Evolutionary conservation across 2,113 vertebrate species (phyloP).

Genomic region (Tiliqua scincoides): DNA sequence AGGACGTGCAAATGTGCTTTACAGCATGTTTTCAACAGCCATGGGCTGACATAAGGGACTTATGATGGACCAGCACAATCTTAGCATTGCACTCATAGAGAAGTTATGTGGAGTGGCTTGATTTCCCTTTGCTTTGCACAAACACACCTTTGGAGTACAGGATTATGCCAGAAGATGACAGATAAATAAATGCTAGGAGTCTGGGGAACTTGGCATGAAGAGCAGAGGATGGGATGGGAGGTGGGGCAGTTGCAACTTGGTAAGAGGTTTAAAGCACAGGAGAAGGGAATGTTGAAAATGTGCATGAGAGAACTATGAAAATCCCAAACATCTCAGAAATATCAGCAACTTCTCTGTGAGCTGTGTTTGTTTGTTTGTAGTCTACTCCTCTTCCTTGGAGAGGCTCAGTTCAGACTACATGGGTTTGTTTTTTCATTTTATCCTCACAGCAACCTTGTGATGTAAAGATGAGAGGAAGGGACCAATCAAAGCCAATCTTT

Average conservation of each 20-base stretch:
- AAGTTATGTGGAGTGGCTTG: not conserved
- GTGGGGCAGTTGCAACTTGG: not conserved
- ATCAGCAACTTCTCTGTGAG: not conserved
- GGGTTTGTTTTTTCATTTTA: not conserved
- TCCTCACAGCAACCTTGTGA: not conserved
- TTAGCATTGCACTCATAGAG: too few relatives aligned
- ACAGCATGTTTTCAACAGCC: too few relatives aligned
- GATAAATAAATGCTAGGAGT: not conserved
- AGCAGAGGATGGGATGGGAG: not conserved
- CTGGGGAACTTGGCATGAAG: not conserved
- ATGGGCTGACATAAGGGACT: too few relatives aligned
- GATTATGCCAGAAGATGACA: not conserved
- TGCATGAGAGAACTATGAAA: not conserved
- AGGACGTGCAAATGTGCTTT: too few relatives aligned
- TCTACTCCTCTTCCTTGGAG: not conserved
- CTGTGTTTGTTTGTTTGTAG: not conserved
- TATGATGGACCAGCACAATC: too few relatives aligned
- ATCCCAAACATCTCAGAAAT: not conserved
- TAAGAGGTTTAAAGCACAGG: not conserved
- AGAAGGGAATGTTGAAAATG: not conserved
- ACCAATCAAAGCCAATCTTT: too few relatives aligned
- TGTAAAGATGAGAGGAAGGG: too few relatives aligned
- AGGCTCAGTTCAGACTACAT: not conserved
- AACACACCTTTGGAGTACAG: not conserved
- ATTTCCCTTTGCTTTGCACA: conserved; percentile 6